Conservation (phyloP, 2,888 invertebrate genomes). For the Phyllotreta striolata region DNA sequence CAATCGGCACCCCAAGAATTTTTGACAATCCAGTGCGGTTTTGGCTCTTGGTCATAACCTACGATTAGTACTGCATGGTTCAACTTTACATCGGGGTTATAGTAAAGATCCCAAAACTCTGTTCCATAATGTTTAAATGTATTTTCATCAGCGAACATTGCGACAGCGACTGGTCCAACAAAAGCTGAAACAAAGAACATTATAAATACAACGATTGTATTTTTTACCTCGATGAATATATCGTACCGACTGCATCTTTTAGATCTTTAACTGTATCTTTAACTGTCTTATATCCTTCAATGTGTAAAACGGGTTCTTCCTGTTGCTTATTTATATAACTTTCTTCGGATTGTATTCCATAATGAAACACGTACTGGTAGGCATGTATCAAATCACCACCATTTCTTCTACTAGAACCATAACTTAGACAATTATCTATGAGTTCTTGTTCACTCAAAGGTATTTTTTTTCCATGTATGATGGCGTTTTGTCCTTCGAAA, state of each 20-base stretch:
- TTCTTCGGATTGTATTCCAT: conserved; percentile 83
- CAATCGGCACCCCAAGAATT: conserved; percentile 14
- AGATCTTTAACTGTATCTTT: not conserved
- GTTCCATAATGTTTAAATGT: conserved; percentile 33
- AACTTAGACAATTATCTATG: conserved; percentile 77
- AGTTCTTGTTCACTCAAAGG: conserved; percentile 91
- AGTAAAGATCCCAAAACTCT: too few relatives aligned
- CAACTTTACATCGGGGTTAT: conserved; percentile 62
- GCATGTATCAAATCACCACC: conserved; percentile 82
- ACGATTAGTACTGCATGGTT: conserved; percentile 4
- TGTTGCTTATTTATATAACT: conserved; percentile 80
- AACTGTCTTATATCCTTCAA: not conserved
- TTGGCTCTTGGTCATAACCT: not conserved
- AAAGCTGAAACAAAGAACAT: conserved; percentile 23
- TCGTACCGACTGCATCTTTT: conserved; percentile 7
- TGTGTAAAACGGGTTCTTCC: not conserved
- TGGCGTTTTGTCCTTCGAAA: conserved; percentile 25
- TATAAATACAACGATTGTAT: not conserved
- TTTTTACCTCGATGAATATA: not conserved
- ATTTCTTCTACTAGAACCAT: conserved; percentile 88
- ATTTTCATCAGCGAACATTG: conserved; percentile 30
- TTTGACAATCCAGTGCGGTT: conserved; percentile 6
- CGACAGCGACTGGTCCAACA: conserved; percentile 39
- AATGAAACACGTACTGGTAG: conserved; percentile 82
- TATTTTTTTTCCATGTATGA: not conserved